Evolutionary conservation across 2,797 vertebrate species (phyloP).

Genomic region (Allobates femoralis): DNA sequence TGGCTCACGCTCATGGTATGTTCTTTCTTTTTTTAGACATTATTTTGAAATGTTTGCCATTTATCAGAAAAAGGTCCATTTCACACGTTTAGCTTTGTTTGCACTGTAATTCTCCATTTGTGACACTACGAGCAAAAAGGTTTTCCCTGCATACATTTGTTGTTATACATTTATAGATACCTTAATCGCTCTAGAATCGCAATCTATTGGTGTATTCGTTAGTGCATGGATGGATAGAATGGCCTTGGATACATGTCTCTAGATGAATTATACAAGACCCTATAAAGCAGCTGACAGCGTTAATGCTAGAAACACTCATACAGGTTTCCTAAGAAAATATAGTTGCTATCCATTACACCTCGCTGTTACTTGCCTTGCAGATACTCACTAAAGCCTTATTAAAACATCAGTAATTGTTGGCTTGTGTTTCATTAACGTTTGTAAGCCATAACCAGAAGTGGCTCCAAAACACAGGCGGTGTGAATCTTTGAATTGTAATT

Average conservation of each 20-base stretch:
- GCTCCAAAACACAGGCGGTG: too few species aligned
- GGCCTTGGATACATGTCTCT: background rate
- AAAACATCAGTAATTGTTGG: too few species aligned
- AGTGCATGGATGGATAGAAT: background rate
- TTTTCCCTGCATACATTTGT: background rate
- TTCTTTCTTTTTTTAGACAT: background rate
- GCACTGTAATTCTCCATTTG: background rate
- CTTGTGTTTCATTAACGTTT: too few species aligned
- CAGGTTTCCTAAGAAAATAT: too few species aligned
- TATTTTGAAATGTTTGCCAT: background rate
- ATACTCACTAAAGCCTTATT: too few species aligned
- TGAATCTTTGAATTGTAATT: too few species aligned
- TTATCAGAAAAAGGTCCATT: background rate
- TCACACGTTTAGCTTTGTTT: background rate
- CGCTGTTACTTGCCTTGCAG: too few species aligned
- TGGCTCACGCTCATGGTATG: conserved; percentile 87
- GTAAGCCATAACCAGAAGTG: too few species aligned
- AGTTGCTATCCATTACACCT: too few species aligned
- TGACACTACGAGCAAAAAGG: background rate
- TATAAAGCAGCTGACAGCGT: too few species aligned
- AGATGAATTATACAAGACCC: background rate
- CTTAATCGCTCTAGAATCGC: too few species aligned
- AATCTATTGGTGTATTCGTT: background rate
- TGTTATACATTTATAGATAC: background rate
- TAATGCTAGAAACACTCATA: too few species aligned